Percentiles rank a stretch among this genome's conserved stretches.
phyloP scores from a whole-genome alignment of 2,113 vertebrate species.

The Lutjanus erythropterus region DNA sequence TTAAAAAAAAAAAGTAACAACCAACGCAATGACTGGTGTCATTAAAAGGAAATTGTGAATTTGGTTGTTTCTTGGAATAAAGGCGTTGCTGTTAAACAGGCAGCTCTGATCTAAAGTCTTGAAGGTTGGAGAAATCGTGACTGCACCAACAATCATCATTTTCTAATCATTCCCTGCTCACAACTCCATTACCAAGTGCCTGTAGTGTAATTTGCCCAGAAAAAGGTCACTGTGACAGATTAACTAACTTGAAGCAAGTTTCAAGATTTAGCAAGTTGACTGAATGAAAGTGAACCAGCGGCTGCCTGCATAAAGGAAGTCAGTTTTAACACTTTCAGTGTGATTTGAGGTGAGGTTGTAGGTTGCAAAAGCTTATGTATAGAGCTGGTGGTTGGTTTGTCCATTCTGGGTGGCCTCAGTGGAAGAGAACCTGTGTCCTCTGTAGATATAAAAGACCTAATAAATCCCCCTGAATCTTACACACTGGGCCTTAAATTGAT shows the following conservation, averaged over 20 bases:
- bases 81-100: background rate
- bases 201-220: background rate
- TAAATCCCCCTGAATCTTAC: no score
- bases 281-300: background rate
- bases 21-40: background rate
- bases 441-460: no score
- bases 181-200: background rate
- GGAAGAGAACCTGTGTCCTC: no score
- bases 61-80: background rate
- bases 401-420: no score
- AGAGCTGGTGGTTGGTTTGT: no score
- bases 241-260: background rate
- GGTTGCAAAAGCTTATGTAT: no score
- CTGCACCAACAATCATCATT: background rate
- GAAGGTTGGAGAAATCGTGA: background rate
- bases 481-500: no score
- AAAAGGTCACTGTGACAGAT: constrained; percentile 1
- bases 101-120: background rate
- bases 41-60: background rate
- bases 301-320: background rate
- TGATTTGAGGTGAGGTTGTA: no score
- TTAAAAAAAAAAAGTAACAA: background rate
- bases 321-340: background rate
- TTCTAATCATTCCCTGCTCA: background rate
- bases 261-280: background rate